These are phyloP conservation scores for Cuniculus paca DNA, from an alignment of 2,797 vertebrate genomes.

Conservation along the genomic window DNA sequence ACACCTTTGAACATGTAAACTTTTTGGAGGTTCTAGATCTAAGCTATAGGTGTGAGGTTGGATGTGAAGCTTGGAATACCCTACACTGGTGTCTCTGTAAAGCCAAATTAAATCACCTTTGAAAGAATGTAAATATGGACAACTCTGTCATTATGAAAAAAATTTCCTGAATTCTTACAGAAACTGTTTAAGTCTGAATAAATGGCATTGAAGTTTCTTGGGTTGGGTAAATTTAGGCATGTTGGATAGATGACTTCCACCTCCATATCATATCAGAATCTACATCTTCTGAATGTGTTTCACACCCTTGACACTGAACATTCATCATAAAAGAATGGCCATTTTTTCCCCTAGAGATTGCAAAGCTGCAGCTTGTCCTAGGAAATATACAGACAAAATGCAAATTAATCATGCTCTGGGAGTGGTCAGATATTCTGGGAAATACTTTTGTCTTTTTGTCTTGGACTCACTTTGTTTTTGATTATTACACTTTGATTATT, in stretches of 20 bases:
- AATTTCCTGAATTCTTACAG: background rate
- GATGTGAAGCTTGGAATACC: conserved; percentile 60
- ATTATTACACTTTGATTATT: no score
- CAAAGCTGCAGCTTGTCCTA: background rate
- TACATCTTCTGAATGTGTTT: conserved; percentile 34
- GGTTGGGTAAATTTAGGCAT: background rate
- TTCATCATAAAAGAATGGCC: background rate
- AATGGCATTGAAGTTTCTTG: background rate
- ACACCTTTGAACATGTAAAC: background rate
- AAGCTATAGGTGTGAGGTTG: background rate
- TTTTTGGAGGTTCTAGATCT: background rate
- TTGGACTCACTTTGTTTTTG: background rate
- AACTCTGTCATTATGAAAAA: background rate
- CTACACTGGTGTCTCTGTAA: conserved; percentile 30
- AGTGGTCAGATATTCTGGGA: background rate
- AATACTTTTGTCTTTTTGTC: background rate
- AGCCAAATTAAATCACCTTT: background rate
- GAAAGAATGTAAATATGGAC: background rate
- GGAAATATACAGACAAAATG: background rate
- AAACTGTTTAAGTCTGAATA: background rate
- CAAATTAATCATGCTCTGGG: background rate
- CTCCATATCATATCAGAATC: background rate
- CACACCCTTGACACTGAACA: background rate
- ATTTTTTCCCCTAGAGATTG: background rate
- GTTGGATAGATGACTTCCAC: background rate